Percentiles rank a stretch among this genome's conserved stretches.
Evolutionary conservation across 2,888 invertebrate genomes (phyloP).

Genomic region (Apamea monoglypha): DNA sequence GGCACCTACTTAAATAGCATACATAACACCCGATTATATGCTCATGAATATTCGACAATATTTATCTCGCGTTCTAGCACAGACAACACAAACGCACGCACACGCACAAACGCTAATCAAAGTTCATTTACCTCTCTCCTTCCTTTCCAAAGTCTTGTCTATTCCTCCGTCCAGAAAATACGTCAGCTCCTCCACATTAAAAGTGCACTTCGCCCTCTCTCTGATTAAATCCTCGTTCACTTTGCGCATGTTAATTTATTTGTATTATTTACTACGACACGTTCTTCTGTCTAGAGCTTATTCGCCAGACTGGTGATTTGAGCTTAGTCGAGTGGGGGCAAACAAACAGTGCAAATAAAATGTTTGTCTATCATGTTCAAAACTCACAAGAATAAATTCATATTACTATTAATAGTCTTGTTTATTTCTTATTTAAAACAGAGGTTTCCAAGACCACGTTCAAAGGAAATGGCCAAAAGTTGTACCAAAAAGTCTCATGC

Average conservation of each 20-base stretch:
- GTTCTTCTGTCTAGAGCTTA: slow-evolving; percentile 20
- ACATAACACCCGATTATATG: too few species aligned
- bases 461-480: too few species aligned
- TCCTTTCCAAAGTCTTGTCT: slow-evolving; percentile 92
- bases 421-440: too few species aligned
- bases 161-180: slow-evolving; percentile 93
- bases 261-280: slow-evolving; percentile 8
- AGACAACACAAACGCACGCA: too few species aligned
- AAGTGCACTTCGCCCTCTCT: slow-evolving; percentile 93
- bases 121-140: slow-evolving; percentile 78
- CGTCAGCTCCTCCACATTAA: slow-evolving; percentile 93
- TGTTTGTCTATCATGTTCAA: background rate
- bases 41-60: background rate
- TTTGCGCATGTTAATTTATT: slow-evolving; percentile 68
- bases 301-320: slow-evolving; percentile 31
- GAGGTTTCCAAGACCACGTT: too few species aligned
- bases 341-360: background rate
- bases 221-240: slow-evolving; percentile 92
- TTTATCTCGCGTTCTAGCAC: background rate
- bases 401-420: too few species aligned
- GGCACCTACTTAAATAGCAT: background rate
- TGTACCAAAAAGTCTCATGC: too few species aligned
- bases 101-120: slow-evolving; percentile 8
- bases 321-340: slow-evolving; percentile 8
- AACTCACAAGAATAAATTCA: background rate